Evolutionary conservation across 2,113 vertebrate species (phyloP).

Genomic region (Zapus hudsonius): DNA sequence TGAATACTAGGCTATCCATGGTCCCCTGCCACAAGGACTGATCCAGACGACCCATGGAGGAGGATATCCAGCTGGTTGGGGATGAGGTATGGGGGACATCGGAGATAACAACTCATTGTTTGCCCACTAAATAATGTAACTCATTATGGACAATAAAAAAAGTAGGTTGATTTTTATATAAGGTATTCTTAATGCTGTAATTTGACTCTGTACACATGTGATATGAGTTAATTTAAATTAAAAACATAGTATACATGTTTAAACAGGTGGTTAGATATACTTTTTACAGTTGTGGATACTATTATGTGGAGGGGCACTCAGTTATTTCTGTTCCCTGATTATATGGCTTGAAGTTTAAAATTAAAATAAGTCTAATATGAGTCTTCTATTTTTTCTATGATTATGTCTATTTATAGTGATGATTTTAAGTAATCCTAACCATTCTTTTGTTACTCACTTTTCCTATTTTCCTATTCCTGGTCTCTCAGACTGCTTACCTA

Average conservation of each 20-base stretch:
- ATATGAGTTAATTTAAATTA: neutral
- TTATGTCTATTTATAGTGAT: neutral
- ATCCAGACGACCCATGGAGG: too few relatives aligned
- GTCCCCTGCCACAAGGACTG: too few relatives aligned
- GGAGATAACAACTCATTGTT: too few relatives aligned
- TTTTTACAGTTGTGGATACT: neutral
- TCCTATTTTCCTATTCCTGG: neutral
- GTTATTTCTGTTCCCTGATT: neutral
- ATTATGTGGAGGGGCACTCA: neutral
- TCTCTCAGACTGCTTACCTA: neutral
- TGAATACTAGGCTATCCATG: too few relatives aligned
- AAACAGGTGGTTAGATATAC: neutral
- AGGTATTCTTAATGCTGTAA: neutral
- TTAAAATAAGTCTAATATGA: neutral
- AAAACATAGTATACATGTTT: neutral
- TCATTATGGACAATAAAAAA: too few relatives aligned
- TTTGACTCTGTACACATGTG: neutral
- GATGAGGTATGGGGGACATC: too few relatives aligned
- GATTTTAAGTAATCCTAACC: slow-evolving; percentile 28
- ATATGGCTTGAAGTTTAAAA: slow-evolving; percentile 11
- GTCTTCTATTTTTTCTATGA: neutral
- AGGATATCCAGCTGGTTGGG: too few relatives aligned
- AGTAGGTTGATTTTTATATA: neutral
- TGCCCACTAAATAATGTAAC: too few relatives aligned
- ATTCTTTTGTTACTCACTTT: slow-evolving; percentile 17